phyloP scores from a whole-genome alignment of 2,113 vertebrate genomes.

The Epinephelus moara region DNA sequence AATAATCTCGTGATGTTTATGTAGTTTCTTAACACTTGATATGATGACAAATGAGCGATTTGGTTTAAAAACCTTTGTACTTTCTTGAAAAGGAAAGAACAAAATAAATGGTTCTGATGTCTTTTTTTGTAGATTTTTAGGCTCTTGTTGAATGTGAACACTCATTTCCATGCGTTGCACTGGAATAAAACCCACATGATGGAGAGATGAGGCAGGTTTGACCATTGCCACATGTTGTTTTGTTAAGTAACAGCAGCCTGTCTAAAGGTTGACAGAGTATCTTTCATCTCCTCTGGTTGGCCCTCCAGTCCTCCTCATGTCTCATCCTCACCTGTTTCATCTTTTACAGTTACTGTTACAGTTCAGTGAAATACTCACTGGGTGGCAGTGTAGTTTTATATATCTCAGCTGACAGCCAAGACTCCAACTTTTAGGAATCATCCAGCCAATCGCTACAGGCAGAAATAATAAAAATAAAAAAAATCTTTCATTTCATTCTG shows the following conservation, averaged over 20 bases:
- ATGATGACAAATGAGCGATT: too few species aligned
- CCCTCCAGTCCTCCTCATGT: background rate
- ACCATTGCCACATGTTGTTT: background rate
- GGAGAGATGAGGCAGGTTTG: background rate
- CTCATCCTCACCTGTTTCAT: background rate
- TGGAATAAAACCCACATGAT: background rate
- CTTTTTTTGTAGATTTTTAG: too few species aligned
- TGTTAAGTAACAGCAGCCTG: background rate
- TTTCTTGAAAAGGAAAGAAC: too few species aligned
- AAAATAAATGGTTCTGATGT: too few species aligned
- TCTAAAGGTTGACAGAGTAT: background rate
- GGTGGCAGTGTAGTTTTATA: constrained; percentile 26
- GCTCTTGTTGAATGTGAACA: too few species aligned
- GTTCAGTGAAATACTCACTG: background rate
- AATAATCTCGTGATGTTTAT: too few species aligned
- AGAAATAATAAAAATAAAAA: background rate
- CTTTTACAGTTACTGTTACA: background rate
- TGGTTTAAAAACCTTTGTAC: too few species aligned
- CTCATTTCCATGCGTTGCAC: too few species aligned
- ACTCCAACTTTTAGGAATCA: background rate
- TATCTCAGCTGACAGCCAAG: background rate
- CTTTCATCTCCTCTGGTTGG: background rate
- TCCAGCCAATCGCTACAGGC: too few species aligned
- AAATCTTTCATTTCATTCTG: too few species aligned
- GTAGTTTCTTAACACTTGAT: too few species aligned